Evolutionary conservation across 2,888 invertebrate genomes (phyloP).

Genomic region (Mythimna albipuncta): DNA sequence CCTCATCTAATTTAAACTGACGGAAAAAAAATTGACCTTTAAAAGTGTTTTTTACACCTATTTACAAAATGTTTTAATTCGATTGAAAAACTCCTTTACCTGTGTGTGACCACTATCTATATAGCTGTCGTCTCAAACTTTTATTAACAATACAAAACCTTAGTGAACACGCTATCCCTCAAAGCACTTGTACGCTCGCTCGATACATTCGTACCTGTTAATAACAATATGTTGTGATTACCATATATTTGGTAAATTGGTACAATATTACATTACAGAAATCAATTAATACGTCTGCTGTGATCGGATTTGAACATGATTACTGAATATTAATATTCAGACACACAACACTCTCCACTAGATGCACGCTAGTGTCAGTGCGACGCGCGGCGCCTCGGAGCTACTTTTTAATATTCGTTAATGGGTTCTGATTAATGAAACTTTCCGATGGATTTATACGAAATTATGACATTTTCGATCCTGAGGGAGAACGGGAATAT

Average conservation of each 20-base stretch:
- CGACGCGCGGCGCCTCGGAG: background rate
- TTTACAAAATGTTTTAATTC: no score
- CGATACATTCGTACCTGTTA: background rate
- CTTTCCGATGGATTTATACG: slow-evolving; percentile 27
- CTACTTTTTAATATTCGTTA: slow-evolving; percentile 50
- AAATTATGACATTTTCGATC: slow-evolving; percentile 20
- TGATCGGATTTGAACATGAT: background rate
- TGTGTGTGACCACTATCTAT: no score
- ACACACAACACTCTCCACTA: background rate
- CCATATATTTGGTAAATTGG: background rate
- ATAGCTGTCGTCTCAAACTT: background rate
- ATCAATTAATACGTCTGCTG: background rate
- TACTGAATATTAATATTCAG: no score
- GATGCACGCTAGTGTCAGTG: background rate
- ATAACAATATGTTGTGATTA: background rate
- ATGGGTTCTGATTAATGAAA: slow-evolving; percentile 56
- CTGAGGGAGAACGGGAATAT: slow-evolving; percentile 24
- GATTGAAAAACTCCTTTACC: no score
- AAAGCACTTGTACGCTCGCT: background rate
- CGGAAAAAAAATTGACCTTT: no score
- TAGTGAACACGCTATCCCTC: background rate
- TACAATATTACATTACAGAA: background rate
- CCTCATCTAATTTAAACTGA: no score
- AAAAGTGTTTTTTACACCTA: no score
- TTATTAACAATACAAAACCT: no score